Evolutionary conservation across 2,113 vertebrate species (phyloP).

Genomic region (Tenebrosternarchus preto): DNA sequence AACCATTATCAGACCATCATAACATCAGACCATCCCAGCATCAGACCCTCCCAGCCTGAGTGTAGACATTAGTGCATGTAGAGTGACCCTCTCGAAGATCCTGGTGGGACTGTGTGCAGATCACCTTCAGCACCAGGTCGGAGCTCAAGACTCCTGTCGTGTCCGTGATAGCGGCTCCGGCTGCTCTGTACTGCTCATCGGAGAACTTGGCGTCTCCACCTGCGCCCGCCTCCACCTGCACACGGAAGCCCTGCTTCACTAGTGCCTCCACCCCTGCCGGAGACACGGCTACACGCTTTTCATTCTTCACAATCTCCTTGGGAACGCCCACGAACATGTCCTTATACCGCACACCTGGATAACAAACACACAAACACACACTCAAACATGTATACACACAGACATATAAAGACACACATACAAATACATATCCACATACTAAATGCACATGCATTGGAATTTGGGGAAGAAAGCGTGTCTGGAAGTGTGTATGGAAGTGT

Average conservation of each 20-base stretch:
- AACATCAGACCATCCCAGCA: too few species aligned
- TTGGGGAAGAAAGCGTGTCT: too few species aligned
- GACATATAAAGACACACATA: not conserved
- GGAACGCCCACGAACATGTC: constrained; percentile 73
- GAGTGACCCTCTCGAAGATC: too few species aligned
- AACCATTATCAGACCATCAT: too few species aligned
- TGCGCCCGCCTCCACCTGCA: constrained; percentile 73
- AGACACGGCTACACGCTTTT: constrained; percentile 71
- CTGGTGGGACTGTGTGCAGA: not conserved
- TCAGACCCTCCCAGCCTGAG: too few species aligned
- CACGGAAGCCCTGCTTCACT: constrained; percentile 74
- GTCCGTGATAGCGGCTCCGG: constrained; percentile 67
- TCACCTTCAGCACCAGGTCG: constrained; percentile 74
- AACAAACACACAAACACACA: constrained; percentile 30
- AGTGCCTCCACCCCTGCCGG: constrained; percentile 68
- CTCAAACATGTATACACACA: not conserved
- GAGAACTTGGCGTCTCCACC: constrained; percentile 75
- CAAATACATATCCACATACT: too few species aligned
- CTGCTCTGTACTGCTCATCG: constrained; percentile 69
- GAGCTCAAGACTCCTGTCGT: constrained; percentile 67
- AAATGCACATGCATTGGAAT: too few species aligned
- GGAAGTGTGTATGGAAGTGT: too few species aligned
- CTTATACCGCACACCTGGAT: constrained; percentile 66
- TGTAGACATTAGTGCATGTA: too few species aligned
- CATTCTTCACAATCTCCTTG: constrained; percentile 70